phyloP scores from a whole-genome alignment of 2,113 vertebrate genomes.

The Hylia prasina region DNA sequence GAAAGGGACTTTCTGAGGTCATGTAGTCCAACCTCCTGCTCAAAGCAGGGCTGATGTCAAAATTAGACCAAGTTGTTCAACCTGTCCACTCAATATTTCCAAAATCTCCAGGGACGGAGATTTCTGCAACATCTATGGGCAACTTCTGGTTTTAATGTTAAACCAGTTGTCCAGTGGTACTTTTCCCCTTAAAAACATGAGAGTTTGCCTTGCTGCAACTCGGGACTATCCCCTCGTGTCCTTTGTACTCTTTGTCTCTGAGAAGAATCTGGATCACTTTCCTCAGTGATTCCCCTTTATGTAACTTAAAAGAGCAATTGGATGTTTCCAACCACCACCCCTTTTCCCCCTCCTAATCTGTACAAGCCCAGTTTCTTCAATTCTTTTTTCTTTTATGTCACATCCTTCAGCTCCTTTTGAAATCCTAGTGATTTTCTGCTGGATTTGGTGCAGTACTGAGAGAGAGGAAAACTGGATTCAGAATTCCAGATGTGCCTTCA shows the following conservation, averaged over 20 bases:
- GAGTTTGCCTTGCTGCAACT: not conserved
- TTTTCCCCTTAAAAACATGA: not conserved
- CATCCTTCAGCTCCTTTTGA: not conserved
- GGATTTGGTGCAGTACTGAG: not conserved
- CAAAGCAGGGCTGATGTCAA: not conserved
- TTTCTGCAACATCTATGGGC: not conserved
- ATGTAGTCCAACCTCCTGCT: not conserved
- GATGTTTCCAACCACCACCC: not conserved
- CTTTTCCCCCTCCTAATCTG: not conserved
- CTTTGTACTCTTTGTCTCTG: not conserved
- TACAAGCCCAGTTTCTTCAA: not conserved
- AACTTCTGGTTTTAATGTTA: not conserved
- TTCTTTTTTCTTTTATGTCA: not conserved
- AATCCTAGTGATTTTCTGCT: not conserved
- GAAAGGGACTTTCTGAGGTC: not conserved
- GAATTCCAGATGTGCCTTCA: not conserved
- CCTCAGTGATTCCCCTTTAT: not conserved
- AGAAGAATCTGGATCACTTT: not conserved
- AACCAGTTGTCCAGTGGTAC: not conserved
- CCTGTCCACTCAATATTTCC: not conserved
- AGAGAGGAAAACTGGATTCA: not conserved
- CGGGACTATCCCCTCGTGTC: accelerated
- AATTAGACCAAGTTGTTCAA: conserved; percentile 5
- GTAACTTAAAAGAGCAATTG: not conserved
- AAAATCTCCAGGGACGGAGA: not conserved